Conservation (phyloP, 2,888 invertebrate species). For the Agrochola lychnidis region DNA sequence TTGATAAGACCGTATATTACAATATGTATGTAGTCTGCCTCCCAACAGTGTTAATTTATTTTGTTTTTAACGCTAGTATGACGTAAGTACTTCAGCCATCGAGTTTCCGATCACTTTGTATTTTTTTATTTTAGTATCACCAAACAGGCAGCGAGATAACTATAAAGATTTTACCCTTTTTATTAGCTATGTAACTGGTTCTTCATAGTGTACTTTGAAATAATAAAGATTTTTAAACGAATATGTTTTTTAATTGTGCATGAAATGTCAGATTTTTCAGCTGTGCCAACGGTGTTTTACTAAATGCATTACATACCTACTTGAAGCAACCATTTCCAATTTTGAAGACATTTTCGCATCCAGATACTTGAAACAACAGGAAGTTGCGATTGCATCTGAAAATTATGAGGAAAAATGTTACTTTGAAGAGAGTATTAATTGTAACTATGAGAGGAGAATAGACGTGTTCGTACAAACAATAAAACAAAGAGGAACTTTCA, state of each 20-base stretch:
- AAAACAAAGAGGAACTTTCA: constrained; percentile 84
- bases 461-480: constrained; percentile 64
- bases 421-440: not conserved
- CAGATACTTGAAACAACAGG: constrained; percentile 5
- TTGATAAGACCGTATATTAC: not conserved
- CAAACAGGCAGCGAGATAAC: constrained; percentile 1
- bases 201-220: not conserved
- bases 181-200: constrained; percentile 7
- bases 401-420: constrained; percentile 28
- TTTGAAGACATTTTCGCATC: not conserved
- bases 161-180: not conserved
- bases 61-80: not conserved
- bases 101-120: not conserved
- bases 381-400: constrained; percentile 36
- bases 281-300: not conserved
- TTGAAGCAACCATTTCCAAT: constrained; percentile 16
- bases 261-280: constrained; percentile 14
- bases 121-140: constrained; percentile 4
- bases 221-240: constrained; percentile 24
- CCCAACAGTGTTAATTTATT: not conserved
- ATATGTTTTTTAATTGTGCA: constrained; percentile 34
- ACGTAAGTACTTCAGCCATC: not conserved
- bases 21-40: not conserved
- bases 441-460: not conserved
- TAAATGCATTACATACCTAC: constrained; percentile 26